A percentile compares a stretch with the other conserved stretches of the same genome.
These are phyloP conservation scores for Corydoras sp. DNA, from an alignment of 2,113 vertebrate genomes.

Conservation along the genomic window DNA sequence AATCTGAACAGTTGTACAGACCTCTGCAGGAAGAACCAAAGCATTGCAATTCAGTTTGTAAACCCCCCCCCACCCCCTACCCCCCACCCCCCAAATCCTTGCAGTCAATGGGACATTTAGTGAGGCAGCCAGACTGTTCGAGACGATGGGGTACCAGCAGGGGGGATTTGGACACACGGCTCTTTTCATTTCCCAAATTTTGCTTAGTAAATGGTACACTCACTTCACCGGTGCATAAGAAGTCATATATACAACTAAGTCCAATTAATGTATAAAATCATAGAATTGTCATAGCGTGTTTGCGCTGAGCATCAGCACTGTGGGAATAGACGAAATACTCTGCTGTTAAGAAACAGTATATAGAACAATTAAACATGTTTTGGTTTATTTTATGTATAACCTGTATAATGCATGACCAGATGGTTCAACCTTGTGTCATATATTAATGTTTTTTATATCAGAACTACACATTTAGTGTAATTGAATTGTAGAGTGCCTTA, in stretches of 20 bases:
- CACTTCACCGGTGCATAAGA: background rate
- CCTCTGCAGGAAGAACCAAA: conserved; percentile 40
- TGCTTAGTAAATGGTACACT: too few species aligned
- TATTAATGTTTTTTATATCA: too few species aligned
- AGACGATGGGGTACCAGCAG: conserved; percentile 67
- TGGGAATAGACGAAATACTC: too few species aligned
- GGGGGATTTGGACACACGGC: conserved; percentile 65
- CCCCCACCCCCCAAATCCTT: conserved; percentile 36
- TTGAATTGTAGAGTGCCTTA: background rate
- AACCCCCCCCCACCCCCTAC: conserved; percentile 43
- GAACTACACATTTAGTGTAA: too few species aligned
- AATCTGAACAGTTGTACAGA: conserved; percentile 14
- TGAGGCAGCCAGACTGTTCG: conserved; percentile 65
- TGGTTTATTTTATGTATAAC: too few species aligned
- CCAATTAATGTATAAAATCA: too few species aligned
- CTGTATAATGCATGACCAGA: too few species aligned
- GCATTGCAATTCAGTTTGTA: conserved; percentile 26
- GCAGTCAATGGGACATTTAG: conserved; percentile 69
- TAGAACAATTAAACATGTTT: too few species aligned
- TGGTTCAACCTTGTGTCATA: too few species aligned
- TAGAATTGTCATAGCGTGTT: too few species aligned
- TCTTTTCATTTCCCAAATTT: conserved; percentile 22
- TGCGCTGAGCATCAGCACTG: too few species aligned
- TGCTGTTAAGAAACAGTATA: too few species aligned
- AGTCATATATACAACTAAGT: background rate